phyloP scores from a whole-genome alignment of 2,113 vertebrate genomes.

The Bothrops jararaca region DNA sequence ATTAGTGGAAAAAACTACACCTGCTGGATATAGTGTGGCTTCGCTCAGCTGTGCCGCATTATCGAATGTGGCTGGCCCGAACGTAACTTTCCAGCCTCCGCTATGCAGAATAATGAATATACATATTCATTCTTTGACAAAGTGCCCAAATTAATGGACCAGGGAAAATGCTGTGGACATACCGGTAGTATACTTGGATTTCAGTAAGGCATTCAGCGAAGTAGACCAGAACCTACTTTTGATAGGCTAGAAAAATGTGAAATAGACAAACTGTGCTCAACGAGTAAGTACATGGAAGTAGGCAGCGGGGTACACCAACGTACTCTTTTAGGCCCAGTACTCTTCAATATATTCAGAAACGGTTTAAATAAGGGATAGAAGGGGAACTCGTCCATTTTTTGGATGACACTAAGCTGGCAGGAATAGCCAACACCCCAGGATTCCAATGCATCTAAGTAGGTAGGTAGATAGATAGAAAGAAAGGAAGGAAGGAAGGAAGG shows the following conservation, averaged over 20 bases:
- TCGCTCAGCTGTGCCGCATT: background rate
- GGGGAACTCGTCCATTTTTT: background rate
- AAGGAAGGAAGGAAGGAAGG: too few species aligned
- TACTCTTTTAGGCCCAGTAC: background rate
- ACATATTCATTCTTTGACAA: background rate
- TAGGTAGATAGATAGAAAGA: too few species aligned
- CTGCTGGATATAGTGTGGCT: background rate
- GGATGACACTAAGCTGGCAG: background rate
- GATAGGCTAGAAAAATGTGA: background rate
- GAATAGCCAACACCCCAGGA: background rate
- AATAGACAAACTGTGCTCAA: background rate
- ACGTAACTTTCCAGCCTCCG: background rate
- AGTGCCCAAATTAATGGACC: too few species aligned
- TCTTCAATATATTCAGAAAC: background rate
- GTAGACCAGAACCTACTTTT: background rate
- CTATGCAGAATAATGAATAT: background rate
- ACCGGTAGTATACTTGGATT: background rate
- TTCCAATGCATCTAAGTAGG: too few species aligned
- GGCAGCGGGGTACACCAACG: background rate
- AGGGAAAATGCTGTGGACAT: background rate
- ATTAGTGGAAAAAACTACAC: background rate
- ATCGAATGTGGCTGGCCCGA: background rate
- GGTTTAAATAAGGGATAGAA: background rate
- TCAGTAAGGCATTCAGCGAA: background rate
- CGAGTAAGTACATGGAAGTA: background rate